Evolutionary conservation across 2,888 invertebrate species (phyloP).

Genomic region (Heliconius ethilla): DNA sequence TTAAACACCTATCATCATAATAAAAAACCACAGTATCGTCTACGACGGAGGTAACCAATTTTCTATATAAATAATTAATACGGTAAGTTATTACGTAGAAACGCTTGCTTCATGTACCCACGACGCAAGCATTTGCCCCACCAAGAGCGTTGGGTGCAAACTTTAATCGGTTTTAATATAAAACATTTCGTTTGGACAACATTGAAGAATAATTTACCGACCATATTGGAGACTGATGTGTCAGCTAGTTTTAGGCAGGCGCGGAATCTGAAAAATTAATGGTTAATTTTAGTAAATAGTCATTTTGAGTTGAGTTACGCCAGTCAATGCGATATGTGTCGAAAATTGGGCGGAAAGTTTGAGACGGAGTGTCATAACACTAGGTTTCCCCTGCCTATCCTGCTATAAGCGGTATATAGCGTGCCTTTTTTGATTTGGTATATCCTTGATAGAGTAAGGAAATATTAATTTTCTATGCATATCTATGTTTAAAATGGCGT

Average conservation of each 20-base stretch:
- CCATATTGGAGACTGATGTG: constrained; percentile 93
- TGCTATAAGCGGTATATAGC: not conserved
- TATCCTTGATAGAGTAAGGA: too few species aligned
- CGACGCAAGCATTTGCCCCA: constrained; percentile 90
- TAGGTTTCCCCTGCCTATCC: not conserved
- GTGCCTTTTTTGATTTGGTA: not conserved
- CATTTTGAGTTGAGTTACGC: not conserved
- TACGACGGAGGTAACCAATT: constrained; percentile 1
- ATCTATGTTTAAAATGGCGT: too few species aligned
- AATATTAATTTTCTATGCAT: too few species aligned
- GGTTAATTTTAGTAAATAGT: not conserved
- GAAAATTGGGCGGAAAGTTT: not conserved
- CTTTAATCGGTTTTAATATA: constrained; percentile 88
- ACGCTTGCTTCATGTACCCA: constrained; percentile 86
- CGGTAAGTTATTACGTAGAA: constrained; percentile 87
- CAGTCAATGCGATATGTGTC: not conserved
- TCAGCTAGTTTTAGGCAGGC: constrained; percentile 94
- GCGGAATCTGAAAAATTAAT: constrained; percentile 87
- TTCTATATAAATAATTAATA: constrained; percentile 69
- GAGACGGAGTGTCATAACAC: not conserved
- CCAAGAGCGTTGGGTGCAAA: constrained; percentile 89
- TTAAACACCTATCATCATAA: not conserved
- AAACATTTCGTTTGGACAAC: constrained; percentile 97
- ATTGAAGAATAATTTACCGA: constrained; percentile 97
- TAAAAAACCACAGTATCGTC: not conserved